Conservation (phyloP, 2,888 invertebrate species). For the Sphaeridia pumilis region DNA sequence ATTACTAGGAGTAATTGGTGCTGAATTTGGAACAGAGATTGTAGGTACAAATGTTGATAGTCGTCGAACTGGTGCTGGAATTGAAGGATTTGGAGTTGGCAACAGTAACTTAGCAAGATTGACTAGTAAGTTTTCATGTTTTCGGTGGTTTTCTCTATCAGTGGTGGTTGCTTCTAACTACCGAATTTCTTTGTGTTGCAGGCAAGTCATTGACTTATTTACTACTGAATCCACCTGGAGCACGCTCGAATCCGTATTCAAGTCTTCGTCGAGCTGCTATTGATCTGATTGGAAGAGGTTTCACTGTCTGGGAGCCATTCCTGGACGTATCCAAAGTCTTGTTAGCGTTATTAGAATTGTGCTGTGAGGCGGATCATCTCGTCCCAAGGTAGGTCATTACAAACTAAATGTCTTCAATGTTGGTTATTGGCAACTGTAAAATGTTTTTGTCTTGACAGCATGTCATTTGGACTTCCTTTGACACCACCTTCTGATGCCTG, state of each 20-base stretch:
- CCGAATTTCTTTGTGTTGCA: too few relatives aligned
- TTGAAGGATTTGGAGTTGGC: conserved; percentile 74
- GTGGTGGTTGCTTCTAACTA: too few relatives aligned
- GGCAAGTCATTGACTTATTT: conserved; percentile 84
- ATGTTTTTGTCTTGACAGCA: conserved; percentile 43
- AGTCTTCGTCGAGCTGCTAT: conserved; percentile 91
- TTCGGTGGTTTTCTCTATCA: too few relatives aligned
- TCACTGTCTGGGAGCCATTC: conserved; percentile 98
- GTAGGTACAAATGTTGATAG: conserved; percentile 40
- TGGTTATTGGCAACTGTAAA: background rate
- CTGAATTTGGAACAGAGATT: conserved; percentile 95
- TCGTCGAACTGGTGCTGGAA: conserved; percentile 44
- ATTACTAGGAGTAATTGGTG: conserved; percentile 89
- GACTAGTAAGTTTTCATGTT: conserved; percentile 51
- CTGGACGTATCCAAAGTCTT: conserved; percentile 81
- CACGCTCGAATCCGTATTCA: conserved; percentile 54
- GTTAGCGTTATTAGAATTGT: conserved; percentile 77
- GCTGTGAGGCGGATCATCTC: conserved; percentile 78
- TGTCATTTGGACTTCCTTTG: conserved; percentile 87
- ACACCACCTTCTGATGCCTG: conserved; percentile 94
- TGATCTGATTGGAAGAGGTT: conserved; percentile 91
- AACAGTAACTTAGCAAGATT: conserved; percentile 82
- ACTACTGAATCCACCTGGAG: conserved; percentile 60
- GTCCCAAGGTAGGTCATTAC: conserved; percentile 53
- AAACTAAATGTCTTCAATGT: too few relatives aligned